phyloP scores from a whole-genome alignment of 2,797 vertebrate genomes.

The Synaphobranchus kaupii region DNA sequence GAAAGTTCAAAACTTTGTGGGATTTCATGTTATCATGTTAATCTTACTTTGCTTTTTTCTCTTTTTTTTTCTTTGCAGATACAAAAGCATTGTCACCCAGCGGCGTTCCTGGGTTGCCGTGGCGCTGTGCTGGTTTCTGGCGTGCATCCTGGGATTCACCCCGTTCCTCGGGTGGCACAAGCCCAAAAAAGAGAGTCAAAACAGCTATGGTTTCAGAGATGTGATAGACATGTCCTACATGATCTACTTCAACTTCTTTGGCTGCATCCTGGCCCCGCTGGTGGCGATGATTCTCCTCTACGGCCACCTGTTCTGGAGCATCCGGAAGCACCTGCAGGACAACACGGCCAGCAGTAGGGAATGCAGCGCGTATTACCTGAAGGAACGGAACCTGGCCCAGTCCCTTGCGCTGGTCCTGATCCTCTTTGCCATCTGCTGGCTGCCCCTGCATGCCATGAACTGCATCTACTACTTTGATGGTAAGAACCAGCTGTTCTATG shows the following conservation, averaged over 20 bases:
- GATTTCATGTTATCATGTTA: no score
- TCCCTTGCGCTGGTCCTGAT: conserved; percentile 80
- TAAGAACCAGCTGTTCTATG: conserved; percentile 45
- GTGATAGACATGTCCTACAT: conserved; percentile 80
- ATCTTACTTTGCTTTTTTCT: neutral
- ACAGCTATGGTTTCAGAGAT: conserved; percentile 60
- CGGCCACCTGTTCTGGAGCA: conserved; percentile 69
- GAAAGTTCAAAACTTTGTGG: neutral
- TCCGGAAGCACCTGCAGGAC: conserved; percentile 69
- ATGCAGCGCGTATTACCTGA: conserved; percentile 67
- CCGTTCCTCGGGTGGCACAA: conserved; percentile 82
- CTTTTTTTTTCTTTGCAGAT: conserved; percentile 64
- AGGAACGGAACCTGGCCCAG: conserved; percentile 76
- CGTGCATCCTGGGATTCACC: conserved; percentile 71
- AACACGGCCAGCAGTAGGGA: conserved; percentile 47
- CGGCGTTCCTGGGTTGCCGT: conserved; percentile 71
- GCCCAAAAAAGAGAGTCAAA: accelerated
- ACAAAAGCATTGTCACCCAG: conserved; percentile 71
- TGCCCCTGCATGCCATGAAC: conserved; percentile 83
- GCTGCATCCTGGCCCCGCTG: conserved; percentile 76
- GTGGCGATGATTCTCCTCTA: conserved; percentile 79
- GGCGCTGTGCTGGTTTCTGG: conserved; percentile 76
- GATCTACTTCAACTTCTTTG: conserved; percentile 81
- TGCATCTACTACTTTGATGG: conserved; percentile 62
- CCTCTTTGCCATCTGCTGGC: conserved; percentile 80